phyloP scores from a whole-genome alignment of 2,113 vertebrate species.

The Paramisgurnus dabryanus region DNA sequence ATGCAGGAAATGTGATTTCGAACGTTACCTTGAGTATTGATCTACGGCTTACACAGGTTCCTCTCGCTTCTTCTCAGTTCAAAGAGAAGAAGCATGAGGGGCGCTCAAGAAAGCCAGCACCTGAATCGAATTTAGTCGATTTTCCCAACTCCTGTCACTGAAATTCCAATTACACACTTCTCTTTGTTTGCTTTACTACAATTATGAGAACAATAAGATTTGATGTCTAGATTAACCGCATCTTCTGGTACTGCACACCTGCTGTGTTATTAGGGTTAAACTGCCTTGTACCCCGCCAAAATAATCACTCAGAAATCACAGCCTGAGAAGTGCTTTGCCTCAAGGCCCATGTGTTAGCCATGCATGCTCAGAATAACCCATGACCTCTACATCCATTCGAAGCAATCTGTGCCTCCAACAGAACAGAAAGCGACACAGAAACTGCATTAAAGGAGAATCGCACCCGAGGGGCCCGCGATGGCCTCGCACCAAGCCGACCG shows the following conservation, averaged over 20 bases:
- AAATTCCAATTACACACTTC: background rate
- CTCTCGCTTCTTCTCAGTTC: conserved; percentile 8
- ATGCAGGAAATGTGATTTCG: conserved; percentile 24
- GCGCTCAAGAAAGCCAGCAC: background rate
- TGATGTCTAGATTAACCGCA: background rate
- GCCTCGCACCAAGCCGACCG: conserved; percentile 19
- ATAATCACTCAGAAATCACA: background rate
- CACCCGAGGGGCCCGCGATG: conserved; percentile 22
- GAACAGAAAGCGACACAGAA: conserved; percentile 47
- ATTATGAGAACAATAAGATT: background rate
- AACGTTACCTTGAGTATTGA: conserved; percentile 39
- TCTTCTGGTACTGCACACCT: background rate
- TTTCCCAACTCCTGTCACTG: background rate
- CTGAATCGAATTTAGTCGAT: background rate
- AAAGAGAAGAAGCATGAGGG: background rate
- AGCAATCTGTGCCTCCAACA: conserved; percentile 32
- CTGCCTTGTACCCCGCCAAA: background rate
- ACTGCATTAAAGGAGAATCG: conserved; percentile 52
- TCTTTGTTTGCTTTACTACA: background rate
- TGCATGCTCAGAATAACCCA: conserved; percentile 2
- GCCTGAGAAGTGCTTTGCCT: background rate
- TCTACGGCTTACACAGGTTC: conserved; percentile 12
- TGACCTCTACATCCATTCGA: conserved; percentile 19
- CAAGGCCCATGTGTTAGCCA: background rate
- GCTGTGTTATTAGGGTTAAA: conserved; percentile 2